Base-by-base conservation (phyloP, 2,113 vertebrate species). In the Nannospalax galili region DNA sequence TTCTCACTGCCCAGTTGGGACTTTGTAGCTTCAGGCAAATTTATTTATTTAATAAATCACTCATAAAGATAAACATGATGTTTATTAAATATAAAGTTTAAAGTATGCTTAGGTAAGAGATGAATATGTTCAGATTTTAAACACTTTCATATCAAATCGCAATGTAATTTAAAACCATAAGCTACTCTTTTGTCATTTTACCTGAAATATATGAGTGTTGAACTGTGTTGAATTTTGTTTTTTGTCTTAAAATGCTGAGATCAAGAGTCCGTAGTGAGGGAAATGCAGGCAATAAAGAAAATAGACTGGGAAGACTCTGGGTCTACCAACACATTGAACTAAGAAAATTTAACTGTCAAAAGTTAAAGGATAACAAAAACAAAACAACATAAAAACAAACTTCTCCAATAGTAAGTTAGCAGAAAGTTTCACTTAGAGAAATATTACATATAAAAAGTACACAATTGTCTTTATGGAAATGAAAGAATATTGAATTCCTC, bases 41-140 rank as follows among this genome's bases (percentile, higher is more conserved):
- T 5, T n/a, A 37, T 37, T 48, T 94, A 84, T 67, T 78, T 70
- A 95, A 70, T 58, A 95, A 90, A 19, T 35, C 82, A 60, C 88
- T 62, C 56, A 37, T 88, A 86, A 92, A 32, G 5, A 65, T 84
- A 94, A 56, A 64, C 11, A 95, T 1, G 2, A 93, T 7, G 7
- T 4, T 72, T 78, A 78, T 87, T 35, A 65, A 84, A 91, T 90
- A 1, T 84, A 69, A 85, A 73, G 17, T 78, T 92, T 92, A 88
- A 87, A 64, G 78, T 32, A 90, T 37, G 30, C 58, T 72, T 82
- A 77, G 45, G 62, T 69, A 81, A 93, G 77, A 90, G 8, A 24
- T 80, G 11, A 7, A 48, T 70, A 40, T 93, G 81, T 79, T 72
- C 14, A 52, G 84, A 28, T 62, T 40, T 30, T 79, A 72, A 42